Conservation (phyloP, 2,797 vertebrate species). For the Anabas testudineus region DNA sequence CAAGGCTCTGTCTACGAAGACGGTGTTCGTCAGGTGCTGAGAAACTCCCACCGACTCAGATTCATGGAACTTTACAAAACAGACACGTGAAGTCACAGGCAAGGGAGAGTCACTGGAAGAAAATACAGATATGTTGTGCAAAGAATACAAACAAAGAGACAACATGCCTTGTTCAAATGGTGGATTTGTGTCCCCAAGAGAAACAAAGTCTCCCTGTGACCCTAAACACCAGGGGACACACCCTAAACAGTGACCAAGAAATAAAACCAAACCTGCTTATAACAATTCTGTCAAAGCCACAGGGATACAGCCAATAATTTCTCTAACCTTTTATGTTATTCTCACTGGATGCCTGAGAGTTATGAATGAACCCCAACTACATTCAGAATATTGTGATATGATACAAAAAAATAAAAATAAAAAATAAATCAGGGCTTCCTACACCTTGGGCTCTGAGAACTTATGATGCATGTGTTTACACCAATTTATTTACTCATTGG, state of each 20-base stretch:
- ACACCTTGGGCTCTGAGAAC: too few relatives aligned
- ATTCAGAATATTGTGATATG: background rate
- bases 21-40: slow-evolving; percentile 99
- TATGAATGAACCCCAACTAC: background rate
- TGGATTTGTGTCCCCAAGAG: slow-evolving; percentile 25
- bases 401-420: too few relatives aligned
- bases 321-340: too few relatives aligned
- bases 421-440: background rate
- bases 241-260: too few relatives aligned
- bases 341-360: too few relatives aligned
- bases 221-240: background rate
- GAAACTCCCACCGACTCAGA: slow-evolving; percentile 97
- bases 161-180: slow-evolving; percentile 59
- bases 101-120: slow-evolving; percentile 98
- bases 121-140: slow-evolving; percentile 88
- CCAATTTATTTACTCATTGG: too few relatives aligned
- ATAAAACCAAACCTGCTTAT: background rate
- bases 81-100: slow-evolving; percentile 99
- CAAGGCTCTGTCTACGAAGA: slow-evolving; percentile 99
- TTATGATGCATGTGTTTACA: too few relatives aligned
- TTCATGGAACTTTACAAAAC: slow-evolving; percentile 99
- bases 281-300: too few relatives aligned
- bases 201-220: background rate
- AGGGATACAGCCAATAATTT: too few relatives aligned
- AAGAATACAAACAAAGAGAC: slow-evolving; percentile 81